phyloP scores from a whole-genome alignment of 2,113 vertebrate species.

The Pagrus major region DNA sequence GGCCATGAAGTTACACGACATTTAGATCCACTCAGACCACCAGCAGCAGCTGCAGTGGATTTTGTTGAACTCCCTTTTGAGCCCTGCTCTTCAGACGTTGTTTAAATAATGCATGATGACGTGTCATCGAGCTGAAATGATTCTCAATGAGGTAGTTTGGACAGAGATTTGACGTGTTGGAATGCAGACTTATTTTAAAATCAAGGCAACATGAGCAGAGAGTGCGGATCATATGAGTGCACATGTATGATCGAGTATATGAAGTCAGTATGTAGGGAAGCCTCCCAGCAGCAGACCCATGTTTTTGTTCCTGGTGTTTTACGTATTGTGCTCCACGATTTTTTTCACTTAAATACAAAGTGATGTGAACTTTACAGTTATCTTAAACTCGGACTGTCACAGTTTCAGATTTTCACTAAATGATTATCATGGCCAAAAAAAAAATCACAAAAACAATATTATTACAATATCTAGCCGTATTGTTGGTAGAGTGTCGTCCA shows the following conservation, averaged over 20 bases:
- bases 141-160: not conserved
- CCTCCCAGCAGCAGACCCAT: not conserved
- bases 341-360: too few species aligned
- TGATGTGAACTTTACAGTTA: too few species aligned
- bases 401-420: too few species aligned
- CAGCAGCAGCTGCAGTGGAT: slow-evolving; percentile 40
- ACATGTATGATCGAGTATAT: not conserved
- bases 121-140: not conserved
- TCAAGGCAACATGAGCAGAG: not conserved
- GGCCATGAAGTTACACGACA: slow-evolving; percentile 59
- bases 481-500: too few species aligned
- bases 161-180: not conserved
- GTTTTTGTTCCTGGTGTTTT: not conserved
- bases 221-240: not conserved
- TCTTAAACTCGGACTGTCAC: too few species aligned
- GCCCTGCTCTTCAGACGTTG: not conserved
- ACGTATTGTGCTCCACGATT: too few species aligned
- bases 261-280: not conserved
- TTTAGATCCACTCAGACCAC: slow-evolving; percentile 39
- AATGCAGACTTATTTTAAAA: not conserved
- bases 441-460: too few species aligned
- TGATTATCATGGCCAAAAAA: too few species aligned
- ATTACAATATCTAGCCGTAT: too few species aligned
- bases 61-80: slow-evolving; percentile 8
- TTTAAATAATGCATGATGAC: not conserved